A percentile compares a stretch with the other conserved stretches of the same genome.
Evolutionary conservation across 2,888 invertebrate species (phyloP).

Genomic region (Dioctria linearis): DNA sequence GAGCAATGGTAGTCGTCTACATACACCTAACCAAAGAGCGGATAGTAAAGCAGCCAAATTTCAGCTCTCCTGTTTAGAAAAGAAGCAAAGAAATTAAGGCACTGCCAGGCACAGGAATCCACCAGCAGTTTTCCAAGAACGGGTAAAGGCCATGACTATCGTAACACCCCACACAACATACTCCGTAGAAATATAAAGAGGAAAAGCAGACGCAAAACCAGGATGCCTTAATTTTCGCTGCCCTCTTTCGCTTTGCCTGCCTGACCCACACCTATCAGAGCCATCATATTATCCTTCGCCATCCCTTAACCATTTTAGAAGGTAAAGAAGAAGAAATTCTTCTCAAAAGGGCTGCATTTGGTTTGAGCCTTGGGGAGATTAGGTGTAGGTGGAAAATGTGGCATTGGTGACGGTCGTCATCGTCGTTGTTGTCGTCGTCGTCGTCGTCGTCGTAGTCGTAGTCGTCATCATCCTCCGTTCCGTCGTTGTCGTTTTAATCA

Average conservation of each 20-base stretch:
- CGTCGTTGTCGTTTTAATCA: slow-evolving; percentile 37
- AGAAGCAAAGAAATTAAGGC: slow-evolving; percentile 26
- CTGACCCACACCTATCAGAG: background rate
- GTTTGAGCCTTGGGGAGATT: slow-evolving; percentile 6
- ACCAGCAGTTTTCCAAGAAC: slow-evolving; percentile 17
- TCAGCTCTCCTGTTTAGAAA: background rate
- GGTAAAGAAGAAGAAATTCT: slow-evolving; percentile 45
- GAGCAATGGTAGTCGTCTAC: background rate
- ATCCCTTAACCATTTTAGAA: background rate
- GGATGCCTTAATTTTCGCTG: slow-evolving; percentile 5
- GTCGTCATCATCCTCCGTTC: slow-evolving; percentile 31
- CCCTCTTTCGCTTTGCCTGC: background rate
- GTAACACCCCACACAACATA: background rate
- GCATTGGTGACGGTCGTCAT: slow-evolving; percentile 19
- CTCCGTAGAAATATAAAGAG: background rate
- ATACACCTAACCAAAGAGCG: background rate
- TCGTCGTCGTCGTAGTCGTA: background rate
- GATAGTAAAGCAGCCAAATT: background rate
- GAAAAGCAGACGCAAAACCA: background rate
- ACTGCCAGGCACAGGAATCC: slow-evolving; percentile 39
- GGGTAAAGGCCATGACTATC: slow-evolving; percentile 5
- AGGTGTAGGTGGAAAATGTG: slow-evolving; percentile 21
- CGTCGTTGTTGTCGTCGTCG: background rate
- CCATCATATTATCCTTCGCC: background rate
- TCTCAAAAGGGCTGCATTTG: slow-evolving; percentile 20